phyloP scores from a whole-genome alignment of 2,888 invertebrate species.

The Nyleta sp. region DNA sequence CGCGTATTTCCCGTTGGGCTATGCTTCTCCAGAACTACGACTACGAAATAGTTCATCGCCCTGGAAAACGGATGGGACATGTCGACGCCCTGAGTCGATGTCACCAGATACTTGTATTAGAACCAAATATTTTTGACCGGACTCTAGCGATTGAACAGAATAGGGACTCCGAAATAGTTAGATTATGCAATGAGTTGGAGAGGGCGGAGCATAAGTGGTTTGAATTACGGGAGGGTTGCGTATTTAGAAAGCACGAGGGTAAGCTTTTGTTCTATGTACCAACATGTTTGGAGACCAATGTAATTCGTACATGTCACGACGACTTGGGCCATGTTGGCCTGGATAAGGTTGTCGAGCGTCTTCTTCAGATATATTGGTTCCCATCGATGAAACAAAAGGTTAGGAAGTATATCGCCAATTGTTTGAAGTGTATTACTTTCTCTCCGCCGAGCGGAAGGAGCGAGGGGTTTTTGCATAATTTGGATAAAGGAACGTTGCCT shows the following conservation, averaged over 20 bases:
- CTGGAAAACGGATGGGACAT: neutral
- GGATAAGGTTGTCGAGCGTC: neutral
- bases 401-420: neutral
- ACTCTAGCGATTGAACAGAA: neutral
- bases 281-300: slow-evolving; percentile 57
- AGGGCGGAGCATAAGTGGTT: neutral
- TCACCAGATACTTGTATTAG: neutral
- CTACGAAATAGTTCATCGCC: too few species aligned
- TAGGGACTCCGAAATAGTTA: neutral
- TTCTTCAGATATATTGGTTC: neutral
- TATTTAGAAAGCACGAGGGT: neutral
- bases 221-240: neutral
- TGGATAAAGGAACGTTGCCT: neutral
- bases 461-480: neutral
- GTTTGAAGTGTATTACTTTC: neutral
- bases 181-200: neutral
- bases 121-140: neutral
- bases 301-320: neutral
- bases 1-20: slow-evolving; percentile 71
- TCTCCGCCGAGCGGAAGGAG: neutral
- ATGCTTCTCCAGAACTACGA: neutral
- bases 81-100: slow-evolving; percentile 1
- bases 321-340: neutral
- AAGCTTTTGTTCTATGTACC: slow-evolving; percentile 67
- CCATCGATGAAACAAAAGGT: neutral